Evolutionary conservation across 2,888 invertebrate species (phyloP).

Genomic region (Sceliomorpha sp.): DNA sequence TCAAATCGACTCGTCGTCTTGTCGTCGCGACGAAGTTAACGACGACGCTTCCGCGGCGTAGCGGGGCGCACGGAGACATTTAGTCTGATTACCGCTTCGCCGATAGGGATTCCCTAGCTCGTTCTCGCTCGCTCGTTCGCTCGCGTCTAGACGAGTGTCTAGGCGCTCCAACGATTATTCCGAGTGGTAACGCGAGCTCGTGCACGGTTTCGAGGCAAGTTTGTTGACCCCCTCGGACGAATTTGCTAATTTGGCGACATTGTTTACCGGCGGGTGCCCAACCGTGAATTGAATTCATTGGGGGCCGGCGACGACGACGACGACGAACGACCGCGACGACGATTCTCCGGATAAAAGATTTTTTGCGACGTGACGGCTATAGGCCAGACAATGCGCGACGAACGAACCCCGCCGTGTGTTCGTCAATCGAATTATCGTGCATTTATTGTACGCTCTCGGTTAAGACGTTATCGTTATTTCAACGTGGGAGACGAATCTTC

Average conservation of each 20-base stretch:
- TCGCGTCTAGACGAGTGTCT: constrained; percentile 50
- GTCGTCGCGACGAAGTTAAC: constrained; percentile 7
- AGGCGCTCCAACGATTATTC: constrained; percentile 51
- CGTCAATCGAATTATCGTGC: no score
- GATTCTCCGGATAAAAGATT: constrained; percentile 47
- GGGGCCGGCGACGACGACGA: no score
- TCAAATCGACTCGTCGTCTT: constrained; percentile 20
- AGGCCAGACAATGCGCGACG: no score
- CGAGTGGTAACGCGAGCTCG: constrained; percentile 46
- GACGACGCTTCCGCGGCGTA: constrained; percentile 15
- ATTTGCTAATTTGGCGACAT: constrained; percentile 47
- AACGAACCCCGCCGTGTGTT: no score
- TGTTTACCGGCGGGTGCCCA: constrained; percentile 36
- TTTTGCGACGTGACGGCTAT: constrained; percentile 43
- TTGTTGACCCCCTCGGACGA: constrained; percentile 39
- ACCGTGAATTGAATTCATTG: constrained; percentile 44
- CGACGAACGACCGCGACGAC: no score
- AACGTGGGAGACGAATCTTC: no score
- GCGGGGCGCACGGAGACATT: constrained; percentile 36
- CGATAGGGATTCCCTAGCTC: constrained; percentile 51
- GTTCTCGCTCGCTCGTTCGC: constrained; percentile 29
- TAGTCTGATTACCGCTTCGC: constrained; percentile 47
- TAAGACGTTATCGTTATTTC: no score
- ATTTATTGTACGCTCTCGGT: no score
- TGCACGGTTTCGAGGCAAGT: constrained; percentile 48